Evolutionary conservation across 2,797 vertebrate genomes (phyloP).

Genomic region (Mormyrus proboscirostris): DNA sequence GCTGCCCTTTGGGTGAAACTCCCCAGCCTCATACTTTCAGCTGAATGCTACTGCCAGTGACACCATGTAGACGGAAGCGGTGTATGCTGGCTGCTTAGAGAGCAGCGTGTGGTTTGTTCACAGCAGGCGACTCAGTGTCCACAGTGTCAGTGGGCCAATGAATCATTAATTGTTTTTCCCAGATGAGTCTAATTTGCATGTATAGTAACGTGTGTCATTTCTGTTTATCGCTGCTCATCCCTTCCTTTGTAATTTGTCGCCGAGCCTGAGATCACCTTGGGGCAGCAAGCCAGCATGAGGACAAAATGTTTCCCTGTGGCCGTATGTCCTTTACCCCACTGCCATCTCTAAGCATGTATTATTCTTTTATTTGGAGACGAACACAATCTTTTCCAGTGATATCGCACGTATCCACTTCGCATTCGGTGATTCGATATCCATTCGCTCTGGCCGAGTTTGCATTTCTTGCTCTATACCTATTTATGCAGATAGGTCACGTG

Average conservation of each 20-base stretch:
- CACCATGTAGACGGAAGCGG: background rate
- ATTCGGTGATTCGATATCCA: background rate
- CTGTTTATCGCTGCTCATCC: background rate
- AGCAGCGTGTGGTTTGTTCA: background rate
- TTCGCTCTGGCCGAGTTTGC: background rate
- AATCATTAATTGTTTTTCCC: background rate
- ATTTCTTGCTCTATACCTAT: background rate
- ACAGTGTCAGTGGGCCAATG: background rate
- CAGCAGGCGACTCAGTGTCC: background rate
- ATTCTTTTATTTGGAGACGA: background rate
- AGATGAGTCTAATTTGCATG: background rate
- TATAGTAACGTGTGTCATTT: background rate
- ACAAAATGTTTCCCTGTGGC: background rate
- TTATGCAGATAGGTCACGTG: background rate
- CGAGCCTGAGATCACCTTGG: background rate
- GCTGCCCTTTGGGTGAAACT: background rate
- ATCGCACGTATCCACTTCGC: background rate
- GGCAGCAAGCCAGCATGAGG: background rate
- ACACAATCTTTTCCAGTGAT: background rate
- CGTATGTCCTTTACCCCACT: background rate
- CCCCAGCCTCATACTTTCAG: background rate
- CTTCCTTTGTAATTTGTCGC: background rate
- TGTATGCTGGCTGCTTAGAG: background rate
- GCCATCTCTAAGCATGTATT: background rate
- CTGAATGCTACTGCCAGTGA: background rate